Base-by-base conservation (phyloP, 35 echinoderm and acorn worm genomes). In the Diadema setosum region DNA sequence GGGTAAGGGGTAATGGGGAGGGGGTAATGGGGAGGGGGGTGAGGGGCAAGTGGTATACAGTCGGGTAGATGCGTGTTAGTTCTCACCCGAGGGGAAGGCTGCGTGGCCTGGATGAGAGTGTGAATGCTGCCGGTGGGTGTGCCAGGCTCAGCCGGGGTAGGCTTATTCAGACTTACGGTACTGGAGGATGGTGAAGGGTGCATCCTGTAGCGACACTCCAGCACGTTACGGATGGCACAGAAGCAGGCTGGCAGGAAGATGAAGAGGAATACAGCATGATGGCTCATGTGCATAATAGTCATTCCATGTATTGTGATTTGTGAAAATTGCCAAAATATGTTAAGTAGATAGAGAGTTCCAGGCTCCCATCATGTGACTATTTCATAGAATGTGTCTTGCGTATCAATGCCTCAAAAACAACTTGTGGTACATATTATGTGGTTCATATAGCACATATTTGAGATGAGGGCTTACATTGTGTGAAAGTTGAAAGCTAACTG, bases 71-170 rank as follows among this genome's bases (percentile, higher is more conserved):
- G 63, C 27, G 63, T 67, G 63, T 80, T 57, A 35, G 36, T 40
- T 34, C 91, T 75, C 88, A 99, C 96, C 96, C 94, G 89, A 25
- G 96, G 76, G 39, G 96, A 99, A 46, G 96, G 96, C 33, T 99
- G 96, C 29, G 96, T 99, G 45, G 92, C 96, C 67, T 99, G 81
- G 35, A 99, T 99, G 39, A 99, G 89, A 20, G 93, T 94, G 58
- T 99, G 92, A 23, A 99, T 89, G 41, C 93, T 84, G 16, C 85
- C 93, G 6, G 89, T 83, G 0, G 92, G 92, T 8, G 89, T 89
- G 16, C 75, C 78, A 31, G 93, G 89, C 31, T 90, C 89, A 21
- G 75, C 59, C 29, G 70, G 82, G n/a, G 35, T 70, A 44, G 73
- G 33, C 73, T 78, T 78, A 41, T 78, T 78, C 58, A 88, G 78